Base-by-base conservation (phyloP, 2,888 invertebrate species). In the Aradus depressus region DNA sequence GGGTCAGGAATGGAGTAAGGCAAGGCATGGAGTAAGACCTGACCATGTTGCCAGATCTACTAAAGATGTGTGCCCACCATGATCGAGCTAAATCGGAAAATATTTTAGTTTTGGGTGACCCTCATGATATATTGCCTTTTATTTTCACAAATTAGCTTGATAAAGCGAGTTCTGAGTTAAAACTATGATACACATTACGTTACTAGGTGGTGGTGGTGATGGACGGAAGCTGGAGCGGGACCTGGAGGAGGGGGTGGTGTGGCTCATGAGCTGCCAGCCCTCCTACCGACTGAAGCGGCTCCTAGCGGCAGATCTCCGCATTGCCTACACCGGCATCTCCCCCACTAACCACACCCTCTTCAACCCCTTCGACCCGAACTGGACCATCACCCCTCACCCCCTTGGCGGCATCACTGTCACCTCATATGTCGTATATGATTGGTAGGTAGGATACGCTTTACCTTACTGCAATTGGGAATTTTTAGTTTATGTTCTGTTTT, bases 371-470 rank as follows among this genome's bases (percentile, higher is more conserved):
- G 76, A 76, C 60, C 63, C 68, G n/a, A 76, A 77, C 22, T 62
- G 69, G 54, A 72, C 80, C 43, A 66, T 66, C 26, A 68, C 72
- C 0, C 80, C 92, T 67, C 70, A 73, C 42, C 73, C 74, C 47
- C 86, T 88, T 66, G 93, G 93, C 1, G 95, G 95, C 0, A 70
- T 86, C 12, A 78, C 78, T 65, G 75, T 95, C 5, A 84, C 84
- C 0, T 81, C 85, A 60, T 85, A 84, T 68, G 74, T 93, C 23
- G 83, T 86, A 44, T 92, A 84, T 66, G 81, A 81, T 59, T 79
- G 79, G 76, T 80, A 69, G 73, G 73, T 71, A 67, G 3, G 22
- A 1, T 38, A 28, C 28, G 6, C 10, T 10, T 28, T 28, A 10
- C 8, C 8, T 28, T 28, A 28, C 28, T 28, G 12, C 28, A 28